These are phyloP conservation scores for Eledona agricola DNA, from an alignment of 2,888 invertebrate species.

Conservation along the genomic window DNA sequence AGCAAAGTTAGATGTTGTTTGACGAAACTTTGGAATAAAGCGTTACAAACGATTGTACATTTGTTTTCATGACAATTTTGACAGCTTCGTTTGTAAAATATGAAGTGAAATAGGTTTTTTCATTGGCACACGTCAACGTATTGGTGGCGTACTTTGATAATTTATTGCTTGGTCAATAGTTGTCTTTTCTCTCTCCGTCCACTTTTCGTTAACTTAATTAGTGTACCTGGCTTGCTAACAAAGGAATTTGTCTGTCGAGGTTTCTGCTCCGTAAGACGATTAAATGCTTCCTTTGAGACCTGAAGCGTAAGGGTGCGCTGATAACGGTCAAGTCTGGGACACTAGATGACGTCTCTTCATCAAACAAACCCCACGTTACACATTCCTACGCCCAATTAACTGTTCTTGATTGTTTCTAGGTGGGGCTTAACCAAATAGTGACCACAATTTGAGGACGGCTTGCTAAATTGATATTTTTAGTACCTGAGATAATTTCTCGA, in stretches of 20 bases:
- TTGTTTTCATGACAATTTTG: too few species aligned
- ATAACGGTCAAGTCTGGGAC: conserved; percentile 45
- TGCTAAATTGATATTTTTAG: too few species aligned
- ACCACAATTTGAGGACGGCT: too few species aligned
- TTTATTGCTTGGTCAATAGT: too few species aligned
- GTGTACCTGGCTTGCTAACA: conserved; percentile 34
- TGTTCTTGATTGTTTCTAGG: conserved; percentile 23
- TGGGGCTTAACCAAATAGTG: too few species aligned
- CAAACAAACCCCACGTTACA: conserved; percentile 29
- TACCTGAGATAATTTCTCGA: too few species aligned
- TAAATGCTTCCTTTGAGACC: conserved; percentile 47
- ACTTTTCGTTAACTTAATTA: conserved; percentile 26
- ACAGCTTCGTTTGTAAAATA: too few species aligned
- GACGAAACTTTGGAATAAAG: background rate
- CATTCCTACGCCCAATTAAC: conserved; percentile 31
- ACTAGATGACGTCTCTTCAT: conserved; percentile 41
- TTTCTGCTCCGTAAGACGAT: conserved; percentile 41
- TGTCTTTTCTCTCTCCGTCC: too few species aligned
- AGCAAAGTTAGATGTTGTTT: background rate
- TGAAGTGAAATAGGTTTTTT: too few species aligned
- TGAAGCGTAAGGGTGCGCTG: conserved; percentile 44
- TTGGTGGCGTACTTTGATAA: too few species aligned
- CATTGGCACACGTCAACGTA: too few species aligned
- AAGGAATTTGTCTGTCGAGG: conserved; percentile 22
- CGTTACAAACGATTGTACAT: too few species aligned